Evolutionary conservation across 2,888 invertebrate species (phyloP), one percentile per base, ranked within the genome.

Genomic region (Atrina japonica): DNA sequence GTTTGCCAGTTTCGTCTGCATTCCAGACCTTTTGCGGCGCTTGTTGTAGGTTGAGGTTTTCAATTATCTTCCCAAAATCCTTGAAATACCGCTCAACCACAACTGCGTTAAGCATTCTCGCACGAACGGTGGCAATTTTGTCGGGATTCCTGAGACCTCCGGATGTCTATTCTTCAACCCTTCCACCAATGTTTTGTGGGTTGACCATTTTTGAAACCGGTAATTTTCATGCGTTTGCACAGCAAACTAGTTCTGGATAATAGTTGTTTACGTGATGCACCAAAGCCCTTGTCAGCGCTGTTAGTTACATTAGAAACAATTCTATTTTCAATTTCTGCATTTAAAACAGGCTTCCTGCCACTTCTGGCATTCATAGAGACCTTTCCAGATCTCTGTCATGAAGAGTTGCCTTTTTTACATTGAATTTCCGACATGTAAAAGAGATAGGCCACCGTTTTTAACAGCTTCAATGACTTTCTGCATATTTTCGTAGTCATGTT

Each of bases 141-240:
- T 70, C 76, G 23, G 73, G 73, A 23, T 73, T 66, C 25, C 73
- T 53, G 5, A 76, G 5, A 70, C 21, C 7, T 73, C 75, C 0
- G 66, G 67, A 41, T 71, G 64, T 1, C 70, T 45, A 14, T 50
- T 16, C 30, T 49, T 66, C 1, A 72, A 30, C 1, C 73, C 67
- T 65, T 66, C 65, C 65, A 73, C 70, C 75, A 76, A 21, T 73
- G 68, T 47, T 73, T 70, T 11, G 30, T 6, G 18, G 61, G 61
- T 1, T 7, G 27, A 11, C 29, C 27, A 49, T 61, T 61, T 40
- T 49, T 59, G 16, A 60, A 59, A 27, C 41, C 59, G 27, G 45
- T 3, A n/a, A 58, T 58, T n/a, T 61, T 61, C 18, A 18, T 29
- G 9, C 35, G 1, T 21, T 49, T 61, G 29, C 61, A 49, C 7